Evolutionary conservation across 2,113 vertebrate genomes (phyloP).

Genomic region (Austrofundulus limnaeus): DNA sequence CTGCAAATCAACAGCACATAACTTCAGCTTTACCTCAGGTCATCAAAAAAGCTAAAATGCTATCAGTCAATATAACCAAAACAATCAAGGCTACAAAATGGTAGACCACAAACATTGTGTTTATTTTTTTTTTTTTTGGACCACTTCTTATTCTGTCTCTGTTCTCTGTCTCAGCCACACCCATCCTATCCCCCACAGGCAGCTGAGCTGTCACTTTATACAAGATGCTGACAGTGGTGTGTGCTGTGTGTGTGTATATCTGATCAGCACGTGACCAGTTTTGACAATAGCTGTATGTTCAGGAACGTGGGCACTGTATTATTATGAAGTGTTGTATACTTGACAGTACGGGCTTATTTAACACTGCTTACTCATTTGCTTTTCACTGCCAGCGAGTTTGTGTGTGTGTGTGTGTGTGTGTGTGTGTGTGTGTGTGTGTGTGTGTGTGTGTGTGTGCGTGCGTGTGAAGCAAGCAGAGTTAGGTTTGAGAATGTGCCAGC

Average conservation of each 20-base stretch:
- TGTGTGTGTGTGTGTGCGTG: too few species aligned
- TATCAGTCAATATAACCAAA: background rate
- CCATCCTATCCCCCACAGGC: slow-evolving; percentile 49
- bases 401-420: too few species aligned
- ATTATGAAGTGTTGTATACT: slow-evolving; percentile 6
- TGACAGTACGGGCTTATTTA: slow-evolving; percentile 24
- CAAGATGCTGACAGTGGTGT: slow-evolving; percentile 60
- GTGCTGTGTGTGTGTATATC: slow-evolving; percentile 8
- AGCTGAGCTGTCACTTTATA: slow-evolving; percentile 48
- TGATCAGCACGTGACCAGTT: slow-evolving; percentile 9
- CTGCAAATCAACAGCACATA: too few species aligned
- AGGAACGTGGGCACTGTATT: slow-evolving; percentile 8
- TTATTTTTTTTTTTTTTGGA: background rate
- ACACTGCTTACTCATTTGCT: slow-evolving; percentile 7
- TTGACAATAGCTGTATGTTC: slow-evolving; percentile 14
- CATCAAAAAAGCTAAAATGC: background rate
- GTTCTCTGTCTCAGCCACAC: slow-evolving; percentile 47
- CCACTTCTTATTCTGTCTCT: background rate
- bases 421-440: too few species aligned
- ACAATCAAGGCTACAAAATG: slow-evolving; percentile 6
- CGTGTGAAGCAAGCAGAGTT: slow-evolving; percentile 8
- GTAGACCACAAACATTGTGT: background rate
- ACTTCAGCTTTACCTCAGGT: background rate
- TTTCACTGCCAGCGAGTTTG: slow-evolving; percentile 14
- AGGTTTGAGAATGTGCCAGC: slow-evolving; percentile 33